Evolutionary conservation across 2,888 invertebrate genomes (phyloP).

Genomic region (Polyommatus iphigenia): DNA sequence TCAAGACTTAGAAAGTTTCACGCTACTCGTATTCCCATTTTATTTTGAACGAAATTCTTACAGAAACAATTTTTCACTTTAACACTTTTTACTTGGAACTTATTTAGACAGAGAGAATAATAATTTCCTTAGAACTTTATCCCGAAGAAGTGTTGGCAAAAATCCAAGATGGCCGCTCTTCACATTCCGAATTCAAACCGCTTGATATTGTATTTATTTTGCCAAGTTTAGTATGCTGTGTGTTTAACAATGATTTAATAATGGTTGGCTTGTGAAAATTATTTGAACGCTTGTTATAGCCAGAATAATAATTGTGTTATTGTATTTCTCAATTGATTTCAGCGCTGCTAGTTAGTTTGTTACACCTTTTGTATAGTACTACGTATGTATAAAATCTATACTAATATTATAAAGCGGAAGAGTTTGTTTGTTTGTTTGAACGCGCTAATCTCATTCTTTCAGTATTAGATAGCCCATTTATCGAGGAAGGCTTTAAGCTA

Average conservation of each 20-base stretch:
- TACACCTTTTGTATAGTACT: too few species aligned
- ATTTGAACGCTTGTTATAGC: neutral
- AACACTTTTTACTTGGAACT: conserved; percentile 10
- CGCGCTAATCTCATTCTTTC: too few species aligned
- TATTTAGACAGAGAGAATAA: conserved; percentile 4
- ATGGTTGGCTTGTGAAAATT: neutral
- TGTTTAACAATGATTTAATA: conserved; percentile 11
- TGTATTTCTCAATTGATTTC: neutral
- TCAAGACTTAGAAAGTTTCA: neutral
- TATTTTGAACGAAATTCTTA: neutral
- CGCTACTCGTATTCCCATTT: neutral
- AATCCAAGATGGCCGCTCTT: conserved; percentile 19
- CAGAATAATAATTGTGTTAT: neutral
- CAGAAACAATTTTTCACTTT: conserved; percentile 12
- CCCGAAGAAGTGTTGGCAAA: conserved; percentile 21
- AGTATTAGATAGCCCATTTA: too few species aligned
- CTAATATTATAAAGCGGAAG: too few species aligned
- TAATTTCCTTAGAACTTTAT: neutral
- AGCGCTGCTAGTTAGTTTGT: too few species aligned
- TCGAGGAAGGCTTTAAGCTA: too few species aligned
- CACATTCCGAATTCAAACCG: conserved; percentile 7
- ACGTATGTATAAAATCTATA: too few species aligned
- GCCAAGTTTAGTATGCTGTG: conserved; percentile 12
- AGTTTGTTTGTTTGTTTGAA: too few species aligned
- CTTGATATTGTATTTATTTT: conserved; percentile 16